Evolutionary conservation across 2,888 invertebrate species (phyloP).

Genomic region (Calameuta filiformis): DNA sequence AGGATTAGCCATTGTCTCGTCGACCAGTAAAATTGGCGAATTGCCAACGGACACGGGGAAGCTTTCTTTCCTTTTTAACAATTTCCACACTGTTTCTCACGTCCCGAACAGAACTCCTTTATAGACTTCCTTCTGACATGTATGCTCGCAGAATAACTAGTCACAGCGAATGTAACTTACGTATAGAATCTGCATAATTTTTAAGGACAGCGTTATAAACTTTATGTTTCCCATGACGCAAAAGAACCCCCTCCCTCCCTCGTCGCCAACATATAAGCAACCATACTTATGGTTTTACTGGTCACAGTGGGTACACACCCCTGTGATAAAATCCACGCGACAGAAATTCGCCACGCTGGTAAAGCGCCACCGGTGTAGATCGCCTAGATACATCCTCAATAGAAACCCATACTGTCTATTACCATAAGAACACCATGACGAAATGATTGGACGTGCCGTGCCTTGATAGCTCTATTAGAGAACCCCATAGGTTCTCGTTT

Average conservation of each 20-base stretch:
- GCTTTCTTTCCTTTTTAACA: not conserved
- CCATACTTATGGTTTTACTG: slow-evolving; percentile 45
- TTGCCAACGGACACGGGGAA: not conserved
- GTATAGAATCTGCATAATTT: slow-evolving; percentile 25
- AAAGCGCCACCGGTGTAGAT: slow-evolving; percentile 21
- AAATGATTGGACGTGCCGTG: slow-evolving; percentile 53
- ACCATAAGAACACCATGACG: slow-evolving; percentile 61
- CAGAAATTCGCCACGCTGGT: slow-evolving; percentile 59
- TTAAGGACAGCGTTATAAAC: slow-evolving; percentile 39
- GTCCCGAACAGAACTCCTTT: not conserved
- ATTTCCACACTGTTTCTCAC: not conserved
- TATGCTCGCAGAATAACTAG: not conserved
- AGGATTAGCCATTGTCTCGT: not conserved
- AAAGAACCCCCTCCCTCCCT: slow-evolving; percentile 25
- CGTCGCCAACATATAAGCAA: not conserved
- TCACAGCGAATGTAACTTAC: not conserved
- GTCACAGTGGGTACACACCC: slow-evolving; percentile 63
- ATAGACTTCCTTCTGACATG: not conserved
- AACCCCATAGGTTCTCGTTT: not conserved
- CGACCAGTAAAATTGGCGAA: not conserved
- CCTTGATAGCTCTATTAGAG: slow-evolving; percentile 55
- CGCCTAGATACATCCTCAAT: slow-evolving; percentile 24
- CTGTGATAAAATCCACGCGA: slow-evolving; percentile 58
- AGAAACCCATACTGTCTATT: slow-evolving; percentile 56
- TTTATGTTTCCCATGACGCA: slow-evolving; percentile 57